Conservation (phyloP, 2,888 invertebrate genomes). For the Orchesellides sinensis region DNA sequence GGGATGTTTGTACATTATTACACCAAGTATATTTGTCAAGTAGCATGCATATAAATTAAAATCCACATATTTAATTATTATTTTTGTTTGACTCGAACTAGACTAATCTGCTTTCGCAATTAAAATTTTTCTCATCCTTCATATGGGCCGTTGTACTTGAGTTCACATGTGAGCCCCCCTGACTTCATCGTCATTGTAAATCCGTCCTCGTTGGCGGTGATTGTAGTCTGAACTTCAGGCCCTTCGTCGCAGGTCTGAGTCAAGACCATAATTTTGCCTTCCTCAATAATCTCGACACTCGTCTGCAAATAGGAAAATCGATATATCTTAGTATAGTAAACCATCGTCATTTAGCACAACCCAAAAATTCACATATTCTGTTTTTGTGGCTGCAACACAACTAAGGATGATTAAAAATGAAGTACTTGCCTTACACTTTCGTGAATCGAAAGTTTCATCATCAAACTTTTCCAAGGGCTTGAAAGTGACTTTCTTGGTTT, state of each 20-base stretch:
- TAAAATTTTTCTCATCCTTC: no score
- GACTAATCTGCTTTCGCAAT: no score
- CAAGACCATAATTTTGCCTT: conserved; percentile 42
- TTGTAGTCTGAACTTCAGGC: conserved; percentile 59
- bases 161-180: conserved; percentile 32
- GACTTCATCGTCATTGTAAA: conserved; percentile 19
- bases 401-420: background rate
- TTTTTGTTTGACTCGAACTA: no score
- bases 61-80: no score
- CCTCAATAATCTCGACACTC: conserved; percentile 26
- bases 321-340: background rate
- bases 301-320: conserved; percentile 44
- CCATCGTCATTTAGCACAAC: background rate
- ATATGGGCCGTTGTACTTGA: no score
- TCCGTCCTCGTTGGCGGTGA: conserved; percentile 24
- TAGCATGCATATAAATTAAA: no score
- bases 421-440: conserved; percentile 66
- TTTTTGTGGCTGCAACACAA: background rate
- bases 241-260: conserved; percentile 67
- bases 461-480: conserved; percentile 49
- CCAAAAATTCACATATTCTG: no score
- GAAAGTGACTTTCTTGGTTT: conserved; percentile 50
- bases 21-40: no score
- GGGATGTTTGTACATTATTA: no score
- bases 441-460: conserved; percentile 69